Base-by-base conservation (phyloP, 35 echinoderm and acorn worm species). In the Ophioderma brevispina region DNA sequence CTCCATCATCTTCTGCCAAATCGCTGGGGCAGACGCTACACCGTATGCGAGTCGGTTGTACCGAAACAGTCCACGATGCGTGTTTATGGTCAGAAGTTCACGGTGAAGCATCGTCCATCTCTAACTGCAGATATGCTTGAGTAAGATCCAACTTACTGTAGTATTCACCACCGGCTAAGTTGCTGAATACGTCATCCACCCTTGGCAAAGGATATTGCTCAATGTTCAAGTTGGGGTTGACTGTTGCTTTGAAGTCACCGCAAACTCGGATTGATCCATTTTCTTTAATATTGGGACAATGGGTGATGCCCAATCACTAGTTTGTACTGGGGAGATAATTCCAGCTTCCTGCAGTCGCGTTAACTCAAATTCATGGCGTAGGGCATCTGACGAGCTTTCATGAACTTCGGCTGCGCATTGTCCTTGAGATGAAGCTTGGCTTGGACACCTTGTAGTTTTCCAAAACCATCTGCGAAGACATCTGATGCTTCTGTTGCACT, bases 241-340 rank as follows among this genome's bases (percentile, higher is more conserved):
- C 32, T 11, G 78, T 90, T 8, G 87, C 38, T 64, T 94, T 94
- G 56, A 86, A 90, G 40, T 94, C 92, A n/a, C 92, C 82, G 86
- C 87, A 90, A 25, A 94, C 78, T 37, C 92, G 0, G 31, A 94
- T 33, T 35, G 75, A 0, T 82, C 84, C 37, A 81, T 50, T 37
- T 75, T 25, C 63, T 94, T 94, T 50, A 32, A 1, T 13, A 94
- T 84, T 25, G 93, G 82, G 0, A 94, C 93, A 82, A 90, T 86
- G 28, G 93, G 93, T 63, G 87, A 39, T 36, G 93, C 88, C 93
- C 82, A 90, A 31, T 94, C 87, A 14, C 36, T 33, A 76, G n/a
- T 77, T 0, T 90, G 82, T 11, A 90, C 88, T 25, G 10, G 10
- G 10, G 10, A 8, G 2, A 70, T 8, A 25, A 70, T 25, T 70